Conservation (phyloP, 2,888 invertebrate species). For the Lumbricus terrestris region DNA sequence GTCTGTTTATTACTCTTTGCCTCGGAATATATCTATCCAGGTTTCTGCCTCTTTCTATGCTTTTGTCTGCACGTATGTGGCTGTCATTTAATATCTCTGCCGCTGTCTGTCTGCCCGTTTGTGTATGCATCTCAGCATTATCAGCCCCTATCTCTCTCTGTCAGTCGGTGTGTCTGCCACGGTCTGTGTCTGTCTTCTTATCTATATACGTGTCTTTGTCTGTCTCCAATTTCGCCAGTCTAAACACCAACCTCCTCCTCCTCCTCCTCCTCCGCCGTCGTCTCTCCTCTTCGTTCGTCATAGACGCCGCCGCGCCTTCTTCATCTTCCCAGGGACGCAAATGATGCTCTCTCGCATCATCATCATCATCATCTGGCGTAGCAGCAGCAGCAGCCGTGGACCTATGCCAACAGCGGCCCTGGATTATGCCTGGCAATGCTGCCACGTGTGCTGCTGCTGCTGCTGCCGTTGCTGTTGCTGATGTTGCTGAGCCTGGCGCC, state of each 20-base stretch:
- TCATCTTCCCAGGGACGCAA: neutral
- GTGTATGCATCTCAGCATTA: neutral
- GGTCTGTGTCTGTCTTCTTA: neutral
- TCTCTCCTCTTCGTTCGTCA: neutral
- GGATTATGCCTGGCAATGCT: neutral
- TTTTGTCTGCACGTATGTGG: too few species aligned
- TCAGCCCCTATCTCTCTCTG: neutral
- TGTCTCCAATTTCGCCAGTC: neutral
- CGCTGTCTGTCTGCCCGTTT: neutral
- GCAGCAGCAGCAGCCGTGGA: neutral
- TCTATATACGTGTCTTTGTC: neutral
- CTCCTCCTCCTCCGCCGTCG: neutral
- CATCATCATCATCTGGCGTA: neutral
- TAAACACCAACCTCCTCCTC: neutral
- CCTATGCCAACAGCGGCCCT: neutral
- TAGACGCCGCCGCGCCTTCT: neutral
- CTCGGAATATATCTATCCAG: too few species aligned
- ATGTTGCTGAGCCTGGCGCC: neutral
- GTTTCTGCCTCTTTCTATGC: too few species aligned
- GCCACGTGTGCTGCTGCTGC: neutral
- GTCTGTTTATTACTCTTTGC: too few species aligned
- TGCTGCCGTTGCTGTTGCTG: neutral
- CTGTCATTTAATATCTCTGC: too few species aligned
- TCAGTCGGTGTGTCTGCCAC: neutral
- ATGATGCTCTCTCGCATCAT: neutral